Percentiles rank a stretch among this genome's conserved stretches.
These are phyloP conservation scores for Bombus confusus DNA, from an alignment of 1,140 invertebrate species.

Conservation along the genomic window DNA sequence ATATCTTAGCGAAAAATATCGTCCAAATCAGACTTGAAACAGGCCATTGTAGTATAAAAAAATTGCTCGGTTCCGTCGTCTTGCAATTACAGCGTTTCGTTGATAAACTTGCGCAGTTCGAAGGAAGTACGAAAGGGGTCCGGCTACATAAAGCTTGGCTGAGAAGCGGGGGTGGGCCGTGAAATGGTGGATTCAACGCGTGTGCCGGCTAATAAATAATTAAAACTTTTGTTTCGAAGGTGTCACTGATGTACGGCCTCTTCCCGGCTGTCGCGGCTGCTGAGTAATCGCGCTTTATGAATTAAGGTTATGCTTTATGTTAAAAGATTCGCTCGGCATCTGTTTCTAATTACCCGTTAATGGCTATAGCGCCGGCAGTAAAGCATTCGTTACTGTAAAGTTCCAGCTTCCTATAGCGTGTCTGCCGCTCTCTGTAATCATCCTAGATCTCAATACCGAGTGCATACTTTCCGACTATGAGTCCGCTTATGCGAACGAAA, in stretches of 20 bases:
- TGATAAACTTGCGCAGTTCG: slow-evolving; percentile 58
- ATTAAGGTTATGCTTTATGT: slow-evolving; percentile 83
- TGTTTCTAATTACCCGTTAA: slow-evolving; percentile 83
- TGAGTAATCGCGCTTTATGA: slow-evolving; percentile 83
- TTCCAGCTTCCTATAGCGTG: slow-evolving; percentile 63
- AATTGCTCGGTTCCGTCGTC: not conserved
- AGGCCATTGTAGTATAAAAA: not conserved
- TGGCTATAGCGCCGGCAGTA: slow-evolving; percentile 78
- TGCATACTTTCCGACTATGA: not conserved
- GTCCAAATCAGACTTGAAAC: no score
- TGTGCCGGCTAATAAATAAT: slow-evolving; percentile 82
- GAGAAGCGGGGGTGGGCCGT: slow-evolving; percentile 26
- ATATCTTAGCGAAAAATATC: no score
- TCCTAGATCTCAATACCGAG: slow-evolving; percentile 1
- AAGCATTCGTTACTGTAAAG: slow-evolving; percentile 81
- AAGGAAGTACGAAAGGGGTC: slow-evolving; percentile 48
- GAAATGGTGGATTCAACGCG: slow-evolving; percentile 77
- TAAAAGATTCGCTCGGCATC: slow-evolving; percentile 83
- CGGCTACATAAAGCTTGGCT: slow-evolving; percentile 58
- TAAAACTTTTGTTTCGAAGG: slow-evolving; percentile 83
- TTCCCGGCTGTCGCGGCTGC: slow-evolving; percentile 72
- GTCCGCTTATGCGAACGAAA: not conserved
- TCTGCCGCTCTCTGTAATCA: slow-evolving; percentile 40
- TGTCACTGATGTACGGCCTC: slow-evolving; percentile 79
- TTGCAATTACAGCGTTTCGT: slow-evolving; percentile 22